Percentiles rank a stretch among this genome's conserved stretches.
These are phyloP conservation scores for Balaeniceps rex DNA, from an alignment of 2,113 vertebrate genomes.

Conservation along the genomic window DNA sequence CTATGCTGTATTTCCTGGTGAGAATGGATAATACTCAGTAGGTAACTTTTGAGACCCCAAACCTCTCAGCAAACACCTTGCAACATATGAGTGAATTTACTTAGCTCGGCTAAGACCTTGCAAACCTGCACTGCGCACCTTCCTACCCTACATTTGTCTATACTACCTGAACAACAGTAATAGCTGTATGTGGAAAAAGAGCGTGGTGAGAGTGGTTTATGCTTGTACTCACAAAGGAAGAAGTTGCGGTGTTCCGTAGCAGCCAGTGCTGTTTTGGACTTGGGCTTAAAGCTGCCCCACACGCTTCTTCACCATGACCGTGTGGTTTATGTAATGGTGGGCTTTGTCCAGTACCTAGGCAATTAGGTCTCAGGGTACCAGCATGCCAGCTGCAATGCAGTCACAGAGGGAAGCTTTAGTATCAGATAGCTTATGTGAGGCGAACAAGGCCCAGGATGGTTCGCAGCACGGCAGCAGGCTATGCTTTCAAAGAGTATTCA, in stretches of 20 bases:
- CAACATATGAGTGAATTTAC: neutral
- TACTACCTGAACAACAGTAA: neutral
- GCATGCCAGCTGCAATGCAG: accelerated
- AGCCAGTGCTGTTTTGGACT: neutral
- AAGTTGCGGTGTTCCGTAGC: accelerated
- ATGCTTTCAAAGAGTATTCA: accelerated
- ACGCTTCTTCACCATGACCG: neutral
- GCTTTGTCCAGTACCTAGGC: neutral
- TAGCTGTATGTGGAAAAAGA: accelerated
- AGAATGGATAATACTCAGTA: neutral
- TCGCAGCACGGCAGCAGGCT: accelerated
- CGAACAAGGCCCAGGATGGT: accelerated
- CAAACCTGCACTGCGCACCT: neutral
- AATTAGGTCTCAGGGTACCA: neutral
- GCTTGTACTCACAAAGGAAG: neutral
- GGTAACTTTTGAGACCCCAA: neutral
- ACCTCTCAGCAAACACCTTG: neutral
- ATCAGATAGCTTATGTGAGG: accelerated
- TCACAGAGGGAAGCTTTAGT: neutral
- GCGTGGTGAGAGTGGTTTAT: accelerated
- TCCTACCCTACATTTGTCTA: neutral
- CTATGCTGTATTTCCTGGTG: neutral
- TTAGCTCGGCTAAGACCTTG: neutral
- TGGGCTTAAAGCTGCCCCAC: neutral
- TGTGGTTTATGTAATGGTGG: accelerated